These are phyloP conservation scores for Empidonax traillii DNA, from an alignment of 2,113 vertebrate species.

Conservation along the genomic window DNA sequence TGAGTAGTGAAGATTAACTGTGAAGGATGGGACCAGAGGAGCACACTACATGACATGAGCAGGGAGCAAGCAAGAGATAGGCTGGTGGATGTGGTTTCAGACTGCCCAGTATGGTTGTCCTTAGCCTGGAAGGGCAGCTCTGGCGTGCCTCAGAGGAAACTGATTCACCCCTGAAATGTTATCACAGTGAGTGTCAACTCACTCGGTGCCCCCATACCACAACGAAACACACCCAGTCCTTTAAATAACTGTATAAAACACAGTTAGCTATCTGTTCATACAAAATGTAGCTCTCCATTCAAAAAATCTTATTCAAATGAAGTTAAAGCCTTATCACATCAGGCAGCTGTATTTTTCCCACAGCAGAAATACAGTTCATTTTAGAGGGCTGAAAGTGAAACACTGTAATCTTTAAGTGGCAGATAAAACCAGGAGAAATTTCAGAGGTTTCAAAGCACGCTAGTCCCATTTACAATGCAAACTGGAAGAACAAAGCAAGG, in stretches of 20 bases:
- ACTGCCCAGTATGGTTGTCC: background rate
- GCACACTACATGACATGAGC: background rate
- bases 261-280: background rate
- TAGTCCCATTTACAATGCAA: background rate
- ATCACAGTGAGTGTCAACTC: background rate
- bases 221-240: background rate
- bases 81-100: background rate
- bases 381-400: background rate
- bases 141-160: background rate
- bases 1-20: background rate
- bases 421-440: background rate
- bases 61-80: accelerated
- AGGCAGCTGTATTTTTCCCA: background rate
- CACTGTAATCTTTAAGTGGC: background rate
- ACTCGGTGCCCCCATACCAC: background rate
- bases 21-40: background rate
- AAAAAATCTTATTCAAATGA: background rate
- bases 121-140: background rate
- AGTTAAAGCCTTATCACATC: background rate
- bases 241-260: background rate
- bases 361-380: background rate
- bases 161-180: background rate
- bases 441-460: background rate
- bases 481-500: background rate
- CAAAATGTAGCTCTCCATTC: background rate